phyloP scores from a whole-genome alignment of 2,113 vertebrate genomes.

The Malurus cyaneus region DNA sequence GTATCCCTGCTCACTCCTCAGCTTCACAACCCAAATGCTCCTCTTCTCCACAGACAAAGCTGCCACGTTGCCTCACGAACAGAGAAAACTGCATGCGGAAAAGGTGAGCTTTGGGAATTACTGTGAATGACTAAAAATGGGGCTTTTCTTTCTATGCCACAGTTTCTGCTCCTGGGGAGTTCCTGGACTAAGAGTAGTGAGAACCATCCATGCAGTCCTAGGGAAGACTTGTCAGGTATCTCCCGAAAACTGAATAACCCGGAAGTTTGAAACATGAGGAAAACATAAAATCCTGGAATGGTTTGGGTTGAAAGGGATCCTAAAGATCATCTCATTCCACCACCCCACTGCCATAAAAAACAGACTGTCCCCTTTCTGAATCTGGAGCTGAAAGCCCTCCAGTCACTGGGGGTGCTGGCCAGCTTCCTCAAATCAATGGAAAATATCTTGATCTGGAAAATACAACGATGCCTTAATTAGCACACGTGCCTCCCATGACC shows the following conservation, averaged over 20 bases:
- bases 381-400: background rate
- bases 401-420: background rate
- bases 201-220: background rate
- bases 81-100: constrained; percentile 95
- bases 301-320: background rate
- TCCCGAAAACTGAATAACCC: background rate
- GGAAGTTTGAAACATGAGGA: background rate
- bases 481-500: background rate
- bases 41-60: constrained; percentile 85
- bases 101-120: constrained; percentile 78
- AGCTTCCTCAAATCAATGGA: background rate
- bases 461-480: background rate
- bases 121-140: background rate
- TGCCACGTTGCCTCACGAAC: constrained; percentile 91
- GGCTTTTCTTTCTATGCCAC: background rate
- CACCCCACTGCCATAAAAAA: background rate
- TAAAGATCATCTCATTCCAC: background rate
- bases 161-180: background rate
- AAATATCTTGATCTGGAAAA: background rate
- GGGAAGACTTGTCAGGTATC: background rate
- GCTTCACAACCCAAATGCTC: background rate
- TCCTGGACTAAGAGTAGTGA: background rate
- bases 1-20: background rate
- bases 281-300: background rate
- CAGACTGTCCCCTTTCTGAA: background rate